Base-by-base conservation (phyloP, 2,888 invertebrate genomes). In the Xylota segnis region DNA sequence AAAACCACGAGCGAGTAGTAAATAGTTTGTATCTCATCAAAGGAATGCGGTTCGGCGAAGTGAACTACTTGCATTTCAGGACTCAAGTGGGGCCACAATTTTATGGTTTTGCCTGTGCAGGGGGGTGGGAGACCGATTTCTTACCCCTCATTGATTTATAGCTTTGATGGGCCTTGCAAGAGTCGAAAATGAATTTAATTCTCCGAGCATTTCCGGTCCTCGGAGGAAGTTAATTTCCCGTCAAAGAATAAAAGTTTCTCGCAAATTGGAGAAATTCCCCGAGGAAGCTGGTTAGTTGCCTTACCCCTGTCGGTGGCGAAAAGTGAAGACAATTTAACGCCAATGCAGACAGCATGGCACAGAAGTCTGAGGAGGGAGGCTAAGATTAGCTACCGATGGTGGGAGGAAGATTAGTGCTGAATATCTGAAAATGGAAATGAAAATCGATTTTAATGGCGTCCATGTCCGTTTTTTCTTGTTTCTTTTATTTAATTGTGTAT, bases 361-460 rank as follows among this genome's bases (percentile, higher is more conserved):
- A 16, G 3, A 23, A 18, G 6, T 12, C 10, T 16, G 52, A 10
- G 1, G 27, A 34, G 52, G 52, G 54, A 29, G 5, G 27, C 52
- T 12, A 29, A 52, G 61, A 58, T 71, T 23, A 71, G 71, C 59
- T 61, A 34, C 45, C 14, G 23, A 50, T 43, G 14, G n/a, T 1
- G 27, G 29, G 45, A 29, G 9, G 43, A 7, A 9, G 43, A 56
- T 56, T 72, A 61, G 40, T 40, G 63, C 29, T 52, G 63, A 65
- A 54, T 45, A 32, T 0, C 18, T 63, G 47, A 75, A 29, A 47
- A 58, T 27, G 76, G 32, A 50, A 68, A 68, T 68, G 43, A 70
- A 77, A 77, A 77, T 77, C 68, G 68, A 77, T 77, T 43, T 59
- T 23, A 59, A 68, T 59, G 47, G 45, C 68, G 50, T 32, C 40